Percentiles rank a stretch among this genome's conserved stretches.
These are phyloP conservation scores for Phylloscopus trochilus DNA, from an alignment of 2,113 vertebrate species.

Conservation along the genomic window DNA sequence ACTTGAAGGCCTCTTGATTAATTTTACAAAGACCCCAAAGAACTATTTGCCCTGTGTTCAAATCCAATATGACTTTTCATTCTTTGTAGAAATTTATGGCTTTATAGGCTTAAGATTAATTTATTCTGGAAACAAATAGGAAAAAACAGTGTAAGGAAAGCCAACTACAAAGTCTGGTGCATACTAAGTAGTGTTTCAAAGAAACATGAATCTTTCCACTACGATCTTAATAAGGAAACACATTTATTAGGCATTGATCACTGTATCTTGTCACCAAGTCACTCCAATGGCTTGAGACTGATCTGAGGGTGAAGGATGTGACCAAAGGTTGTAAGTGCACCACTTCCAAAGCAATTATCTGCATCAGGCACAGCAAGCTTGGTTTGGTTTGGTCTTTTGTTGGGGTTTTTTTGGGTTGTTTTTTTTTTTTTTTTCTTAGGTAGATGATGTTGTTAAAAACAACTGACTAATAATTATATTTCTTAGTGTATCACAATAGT, in stretches of 20 bases:
- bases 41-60: background rate
- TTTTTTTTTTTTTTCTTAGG: background rate
- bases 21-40: background rate
- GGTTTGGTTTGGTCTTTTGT: background rate
- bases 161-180: background rate
- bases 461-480: background rate
- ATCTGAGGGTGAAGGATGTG: background rate
- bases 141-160: background rate
- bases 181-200: background rate
- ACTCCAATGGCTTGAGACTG: background rate
- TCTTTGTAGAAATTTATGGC: background rate
- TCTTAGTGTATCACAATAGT: background rate
- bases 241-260: background rate
- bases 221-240: background rate
- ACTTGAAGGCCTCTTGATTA: slow-evolving; percentile 32
- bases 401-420: background rate
- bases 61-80: background rate
- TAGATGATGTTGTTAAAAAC: background rate
- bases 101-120: background rate
- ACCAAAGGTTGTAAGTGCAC: background rate
- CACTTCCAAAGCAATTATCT: background rate
- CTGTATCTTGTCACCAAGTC: background rate
- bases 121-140: background rate
- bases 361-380: background rate
- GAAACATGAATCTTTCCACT: background rate